Evolutionary conservation across 2,797 vertebrate genomes (phyloP), one percentile per base, ranked within the genome.

Genomic region (Synaphobranchus kaupii): DNA sequence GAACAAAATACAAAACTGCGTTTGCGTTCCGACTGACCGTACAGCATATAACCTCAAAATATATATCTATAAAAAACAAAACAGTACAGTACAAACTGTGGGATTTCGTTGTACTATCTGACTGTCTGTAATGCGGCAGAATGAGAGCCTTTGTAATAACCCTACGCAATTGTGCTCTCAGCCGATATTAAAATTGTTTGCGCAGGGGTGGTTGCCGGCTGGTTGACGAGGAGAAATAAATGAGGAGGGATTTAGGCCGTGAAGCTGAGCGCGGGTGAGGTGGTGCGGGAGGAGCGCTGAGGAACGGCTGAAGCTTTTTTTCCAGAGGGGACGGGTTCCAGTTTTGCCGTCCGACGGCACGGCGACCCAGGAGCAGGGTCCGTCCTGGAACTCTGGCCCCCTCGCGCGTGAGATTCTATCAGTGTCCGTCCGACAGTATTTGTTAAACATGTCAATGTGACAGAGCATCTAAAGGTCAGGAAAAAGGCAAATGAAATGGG

Each of bases 391-490:
- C 58, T 31, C 44, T 44, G 58, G 73, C 86, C 50, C 84, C 44
- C 90, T 91, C 92, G 93, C 89, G 87, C 93, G 92, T 95, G 89
- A 94, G 94, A 96, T 96, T 95, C 95, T 96, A 97, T 95, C 96
- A 95, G 92, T 93, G 87, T 95, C 93, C 94, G 92, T 89, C 88
- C 94, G 97, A 96, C 95, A 98, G 96, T 98, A 98, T 98, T 99
- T 98, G 97, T 97, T 98, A 98, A 99, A 99, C 98, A 98, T 97
- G 97, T 97, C 98, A 98, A 94, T 87, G 95, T 97, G 98, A 98
- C 95, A 93, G 96, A 98, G 95, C 92, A 95, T 96, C 95, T 92
- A 90, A 94, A 95, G 96, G 97, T 97, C 97, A 97, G 95, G 95
- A 96, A 95, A 94, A 95, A 92, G 94, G 92, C 90, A 90, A 90